Conservation (phyloP, 1,140 invertebrate species). For the Cyclargus thomasi region DNA sequence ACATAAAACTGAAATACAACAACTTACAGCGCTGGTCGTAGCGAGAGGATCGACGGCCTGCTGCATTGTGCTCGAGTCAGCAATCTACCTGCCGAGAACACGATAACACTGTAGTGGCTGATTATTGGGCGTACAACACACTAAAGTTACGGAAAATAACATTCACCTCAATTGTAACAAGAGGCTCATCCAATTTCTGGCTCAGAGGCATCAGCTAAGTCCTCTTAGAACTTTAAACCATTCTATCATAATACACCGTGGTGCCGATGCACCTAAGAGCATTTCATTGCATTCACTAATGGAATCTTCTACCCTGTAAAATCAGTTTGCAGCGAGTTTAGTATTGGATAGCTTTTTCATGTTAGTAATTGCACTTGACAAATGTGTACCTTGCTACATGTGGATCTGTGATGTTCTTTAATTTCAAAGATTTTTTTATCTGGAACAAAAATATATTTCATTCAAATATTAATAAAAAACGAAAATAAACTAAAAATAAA, state of each 20-base stretch:
- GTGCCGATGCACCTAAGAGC: conserved; percentile 62
- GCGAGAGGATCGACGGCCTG: conserved; percentile 74
- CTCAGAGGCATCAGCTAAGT: conserved; percentile 75
- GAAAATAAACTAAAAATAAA: no score
- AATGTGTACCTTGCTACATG: conserved; percentile 18
- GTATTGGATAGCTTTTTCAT: background rate
- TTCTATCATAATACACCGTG: conserved; percentile 69
- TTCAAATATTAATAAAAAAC: no score
- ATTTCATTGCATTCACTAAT: conserved; percentile 53
- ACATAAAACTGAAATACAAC: no score
- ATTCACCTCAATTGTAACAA: conserved; percentile 74
- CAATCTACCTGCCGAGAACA: conserved; percentile 73
- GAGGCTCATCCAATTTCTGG: conserved; percentile 74
- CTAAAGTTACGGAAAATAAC: conserved; percentile 22
- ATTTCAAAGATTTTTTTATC: background rate
- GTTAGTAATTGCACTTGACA: background rate
- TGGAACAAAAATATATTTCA: conserved; percentile 12
- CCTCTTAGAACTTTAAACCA: conserved; percentile 65
- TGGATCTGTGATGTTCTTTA: background rate
- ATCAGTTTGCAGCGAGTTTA: conserved; percentile 17
- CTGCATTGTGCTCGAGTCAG: conserved; percentile 76
- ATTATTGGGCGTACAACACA: conserved; percentile 23
- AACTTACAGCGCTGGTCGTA: conserved; percentile 72
- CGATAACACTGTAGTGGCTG: conserved; percentile 53
- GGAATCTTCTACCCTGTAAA: conserved; percentile 43